Evolutionary conservation across 2,797 vertebrate genomes (phyloP).

Genomic region (Coluber constrictor): DNA sequence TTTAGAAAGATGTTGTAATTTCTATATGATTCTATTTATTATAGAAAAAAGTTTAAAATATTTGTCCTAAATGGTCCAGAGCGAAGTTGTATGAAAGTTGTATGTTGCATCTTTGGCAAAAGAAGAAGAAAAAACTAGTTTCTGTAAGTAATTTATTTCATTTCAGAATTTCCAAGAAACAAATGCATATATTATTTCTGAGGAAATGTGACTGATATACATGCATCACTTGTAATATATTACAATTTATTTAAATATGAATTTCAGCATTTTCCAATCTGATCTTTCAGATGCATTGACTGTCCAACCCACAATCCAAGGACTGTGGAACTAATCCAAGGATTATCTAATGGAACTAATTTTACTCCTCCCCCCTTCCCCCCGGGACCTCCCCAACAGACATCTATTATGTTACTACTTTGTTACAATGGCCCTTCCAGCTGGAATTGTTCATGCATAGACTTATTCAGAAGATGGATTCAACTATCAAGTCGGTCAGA

Average conservation of each 20-base stretch:
- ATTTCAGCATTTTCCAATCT: not conserved
- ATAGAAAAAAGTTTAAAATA: not conserved
- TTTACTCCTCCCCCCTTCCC: not conserved
- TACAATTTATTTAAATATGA: not conserved
- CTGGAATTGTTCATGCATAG: not conserved
- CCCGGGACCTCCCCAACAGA: not conserved
- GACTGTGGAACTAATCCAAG: not conserved
- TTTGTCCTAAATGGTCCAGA: slow-evolving; percentile 10
- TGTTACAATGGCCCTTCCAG: not conserved
- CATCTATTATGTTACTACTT: not conserved
- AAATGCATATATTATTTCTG: not conserved
- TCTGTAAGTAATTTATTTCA: not conserved
- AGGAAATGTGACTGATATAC: not conserved
- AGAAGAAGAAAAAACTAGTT: not conserved
- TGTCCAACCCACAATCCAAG: not conserved
- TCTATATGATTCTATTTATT: not conserved
- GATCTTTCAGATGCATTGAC: not conserved
- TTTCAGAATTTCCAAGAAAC: not conserved
- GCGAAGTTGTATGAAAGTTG: not conserved
- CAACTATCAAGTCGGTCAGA: not conserved
- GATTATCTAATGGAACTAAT: not conserved
- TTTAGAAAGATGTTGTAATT: not conserved
- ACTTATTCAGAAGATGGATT: not conserved
- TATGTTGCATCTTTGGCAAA: not conserved
- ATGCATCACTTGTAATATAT: not conserved